Evolutionary conservation across 1,140 invertebrate genomes (phyloP).

Genomic region (Aphelinus certus): DNA sequence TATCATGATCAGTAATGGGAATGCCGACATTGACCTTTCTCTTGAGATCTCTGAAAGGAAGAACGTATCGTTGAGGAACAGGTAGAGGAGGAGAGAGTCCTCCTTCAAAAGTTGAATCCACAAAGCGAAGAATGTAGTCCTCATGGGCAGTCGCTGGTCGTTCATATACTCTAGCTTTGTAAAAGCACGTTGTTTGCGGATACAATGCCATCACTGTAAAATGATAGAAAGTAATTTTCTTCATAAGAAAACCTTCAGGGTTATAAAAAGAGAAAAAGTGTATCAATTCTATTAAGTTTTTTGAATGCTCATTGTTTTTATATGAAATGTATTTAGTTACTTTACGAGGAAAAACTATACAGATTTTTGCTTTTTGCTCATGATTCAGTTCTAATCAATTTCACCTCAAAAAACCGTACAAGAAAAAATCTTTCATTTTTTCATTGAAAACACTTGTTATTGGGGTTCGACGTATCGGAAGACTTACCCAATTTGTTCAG

Average conservation of each 20-base stretch:
- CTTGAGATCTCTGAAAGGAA: constrained; percentile 80
- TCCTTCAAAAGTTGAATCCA: constrained; percentile 88
- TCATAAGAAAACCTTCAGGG: no score
- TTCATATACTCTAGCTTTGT: constrained; percentile 90
- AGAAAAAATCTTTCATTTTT: no score
- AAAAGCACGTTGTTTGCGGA: constrained; percentile 99
- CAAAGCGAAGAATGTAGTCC: constrained; percentile 95
- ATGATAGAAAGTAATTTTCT: no score
- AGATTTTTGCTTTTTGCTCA: no score
- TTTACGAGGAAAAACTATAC: no score
- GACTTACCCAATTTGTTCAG: constrained; percentile 81
- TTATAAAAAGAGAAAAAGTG: no score
- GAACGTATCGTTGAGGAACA: constrained; percentile 95
- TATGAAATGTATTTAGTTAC: no score
- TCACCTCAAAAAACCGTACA: neutral
- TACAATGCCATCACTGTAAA: constrained; percentile 93
- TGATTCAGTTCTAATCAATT: constrained; percentile 33
- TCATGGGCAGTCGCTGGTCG: constrained; percentile 84
- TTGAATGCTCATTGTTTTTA: no score
- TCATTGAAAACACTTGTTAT: constrained; percentile 5
- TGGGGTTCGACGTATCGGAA: no score
- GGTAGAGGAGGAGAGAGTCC: constrained; percentile 93
- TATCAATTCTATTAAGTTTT: no score
- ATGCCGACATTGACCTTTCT: constrained; percentile 59
- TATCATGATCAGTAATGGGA: no score